Base-by-base conservation (phyloP, 2,888 invertebrate species). In the Hypsopygia costalis region DNA sequence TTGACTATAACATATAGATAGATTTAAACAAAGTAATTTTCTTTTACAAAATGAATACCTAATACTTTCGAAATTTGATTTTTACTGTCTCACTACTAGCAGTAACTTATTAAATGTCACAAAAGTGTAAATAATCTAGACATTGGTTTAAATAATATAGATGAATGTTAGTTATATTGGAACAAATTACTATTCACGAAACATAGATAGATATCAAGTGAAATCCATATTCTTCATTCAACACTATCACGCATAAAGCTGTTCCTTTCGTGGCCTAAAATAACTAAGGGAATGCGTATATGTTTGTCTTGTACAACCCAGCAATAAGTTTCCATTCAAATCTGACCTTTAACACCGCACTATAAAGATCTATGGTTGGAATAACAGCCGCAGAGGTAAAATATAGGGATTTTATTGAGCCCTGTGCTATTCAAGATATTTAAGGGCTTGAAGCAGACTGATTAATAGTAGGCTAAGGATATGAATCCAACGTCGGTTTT, bases 211-310 rank as follows among this genome's bases (percentile, higher is more conserved):
- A 16, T 16, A 16, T 16, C 3, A 16, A 16, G 3, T 16, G 4
- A 16, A 16, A 16, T 16, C 16, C 16, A 71, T 74, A 71, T 69
- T 69, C 62, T 62, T 73, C 69, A 58, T 66, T 76, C 69, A 75
- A 69, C 69, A 72, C 68, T 68, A 73, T 71, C 58, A 64, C 52
- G 58, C 61, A 72, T 73, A 69, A 68, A 73, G 63, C 49, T 55
- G 63, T 69, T 69, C 61, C 69, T 74, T 81, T 71, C 67, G 66
- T 55, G 49, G 62, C 51, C 71, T 72, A 81, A 79, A 83, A 83
- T 83, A 82, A 80, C 68, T 20, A 48, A 56, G 61, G 67, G 78
- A 77, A 79, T 80, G 75, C 68, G 60, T 50, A 59, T 62, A 58
- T 61, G 58, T 51, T 41, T 27, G 52, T 52, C 46, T 44, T 63